Percentiles rank a stretch among this genome's conserved stretches.
These are phyloP conservation scores for Dorcus hopei DNA, from an alignment of 2,888 invertebrate species.

Conservation along the genomic window DNA sequence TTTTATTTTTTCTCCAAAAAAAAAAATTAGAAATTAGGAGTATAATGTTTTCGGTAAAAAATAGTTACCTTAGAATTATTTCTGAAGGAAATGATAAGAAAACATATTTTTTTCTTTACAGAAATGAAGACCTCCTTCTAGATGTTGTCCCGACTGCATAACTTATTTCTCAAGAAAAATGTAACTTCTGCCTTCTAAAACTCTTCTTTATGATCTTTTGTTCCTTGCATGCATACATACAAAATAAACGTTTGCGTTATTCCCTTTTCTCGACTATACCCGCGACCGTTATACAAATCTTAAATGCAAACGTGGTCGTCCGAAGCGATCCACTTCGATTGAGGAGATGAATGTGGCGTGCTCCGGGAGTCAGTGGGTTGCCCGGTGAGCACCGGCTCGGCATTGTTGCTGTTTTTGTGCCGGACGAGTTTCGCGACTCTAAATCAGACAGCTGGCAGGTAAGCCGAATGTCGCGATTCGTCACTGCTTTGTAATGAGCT, in stretches of 20 bases:
- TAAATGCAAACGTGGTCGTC: slow-evolving; percentile 13
- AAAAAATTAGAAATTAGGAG: no score
- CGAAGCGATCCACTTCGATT: slow-evolving; percentile 9
- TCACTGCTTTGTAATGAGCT: slow-evolving; percentile 10
- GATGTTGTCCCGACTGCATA: background rate
- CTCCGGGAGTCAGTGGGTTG: slow-evolving; percentile 28
- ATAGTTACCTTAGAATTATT: no score
- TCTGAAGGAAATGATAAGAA: no score
- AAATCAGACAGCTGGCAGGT: slow-evolving; percentile 26
- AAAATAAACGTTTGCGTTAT: slow-evolving; percentile 4
- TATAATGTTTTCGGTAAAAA: no score
- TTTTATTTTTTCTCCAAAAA: no score
- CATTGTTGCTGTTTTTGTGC: slow-evolving; percentile 38
- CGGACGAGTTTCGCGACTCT: slow-evolving; percentile 38
- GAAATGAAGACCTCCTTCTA: background rate
- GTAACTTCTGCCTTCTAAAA: no score
- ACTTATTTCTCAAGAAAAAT: background rate
- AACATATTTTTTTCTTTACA: background rate
- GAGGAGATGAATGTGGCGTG: slow-evolving; percentile 8
- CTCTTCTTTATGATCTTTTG: no score
- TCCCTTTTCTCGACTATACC: slow-evolving; percentile 3
- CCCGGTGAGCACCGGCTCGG: slow-evolving; percentile 24
- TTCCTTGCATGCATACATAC: background rate
- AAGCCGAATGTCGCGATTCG: slow-evolving; percentile 16
- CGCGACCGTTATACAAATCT: slow-evolving; percentile 16